phyloP scores from a whole-genome alignment of 2,113 vertebrate genomes.

The Neolamprologus ventralis region DNA sequence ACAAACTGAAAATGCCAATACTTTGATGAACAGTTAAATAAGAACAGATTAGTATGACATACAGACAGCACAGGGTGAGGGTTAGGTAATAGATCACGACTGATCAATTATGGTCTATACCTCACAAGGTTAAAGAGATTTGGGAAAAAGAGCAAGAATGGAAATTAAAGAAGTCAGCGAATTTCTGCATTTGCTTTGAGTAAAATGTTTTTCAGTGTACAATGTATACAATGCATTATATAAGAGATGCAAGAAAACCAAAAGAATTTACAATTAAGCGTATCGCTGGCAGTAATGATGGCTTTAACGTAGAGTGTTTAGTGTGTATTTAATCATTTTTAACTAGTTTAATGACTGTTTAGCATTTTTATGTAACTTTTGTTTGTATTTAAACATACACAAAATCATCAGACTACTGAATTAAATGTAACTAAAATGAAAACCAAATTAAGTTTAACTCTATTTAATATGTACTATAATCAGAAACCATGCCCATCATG shows the following conservation, averaged over 20 bases:
- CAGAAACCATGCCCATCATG: not conserved
- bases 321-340: not conserved
- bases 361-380: not conserved
- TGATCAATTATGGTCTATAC: not conserved
- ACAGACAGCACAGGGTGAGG: not conserved
- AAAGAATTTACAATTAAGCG: not conserved
- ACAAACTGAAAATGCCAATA: not conserved
- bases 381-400: not conserved
- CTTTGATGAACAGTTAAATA: not conserved
- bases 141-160: not conserved
- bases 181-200: not conserved
- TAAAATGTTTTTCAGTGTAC: not conserved
- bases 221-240: not conserved
- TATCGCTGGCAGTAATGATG: not conserved
- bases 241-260: not conserved
- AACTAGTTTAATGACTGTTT: not conserved
- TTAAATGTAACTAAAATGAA: not conserved
- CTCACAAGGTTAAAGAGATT: not conserved
- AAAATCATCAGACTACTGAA: not conserved
- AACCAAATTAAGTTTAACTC: not conserved
- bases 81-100: not conserved
- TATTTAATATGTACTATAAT: not conserved
- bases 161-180: not conserved
- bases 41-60: not conserved
- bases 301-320: not conserved